Evolutionary conservation across 1,140 invertebrate genomes (phyloP).

Genomic region (Fopius arisanus): DNA sequence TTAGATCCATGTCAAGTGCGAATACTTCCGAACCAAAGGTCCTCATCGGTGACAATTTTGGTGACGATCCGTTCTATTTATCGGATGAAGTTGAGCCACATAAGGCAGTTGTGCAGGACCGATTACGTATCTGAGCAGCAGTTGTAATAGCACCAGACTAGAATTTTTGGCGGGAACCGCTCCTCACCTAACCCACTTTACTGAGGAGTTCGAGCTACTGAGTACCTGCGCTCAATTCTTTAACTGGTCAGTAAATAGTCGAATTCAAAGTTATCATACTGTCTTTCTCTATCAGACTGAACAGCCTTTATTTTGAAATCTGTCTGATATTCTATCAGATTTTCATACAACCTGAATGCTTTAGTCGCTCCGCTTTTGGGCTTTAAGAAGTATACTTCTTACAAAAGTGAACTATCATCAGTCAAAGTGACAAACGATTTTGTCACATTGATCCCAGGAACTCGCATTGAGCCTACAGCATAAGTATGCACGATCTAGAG

Average conservation of each 20-base stretch:
- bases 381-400: conserved; percentile 54
- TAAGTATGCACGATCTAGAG: conserved; percentile 51
- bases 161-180: background rate
- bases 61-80: background rate
- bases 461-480: conserved; percentile 49
- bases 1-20: background rate
- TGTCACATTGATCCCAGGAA: conserved; percentile 19
- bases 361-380: conserved; percentile 48
- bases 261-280: conserved; percentile 47
- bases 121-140: background rate
- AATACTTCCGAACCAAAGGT: background rate
- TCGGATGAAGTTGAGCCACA: background rate
- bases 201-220: conserved; percentile 48
- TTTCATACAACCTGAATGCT: conserved; percentile 47
- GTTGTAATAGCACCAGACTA: background rate
- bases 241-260: conserved; percentile 41
- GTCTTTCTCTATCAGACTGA: conserved; percentile 50
- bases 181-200: conserved; percentile 54
- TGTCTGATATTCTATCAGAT: conserved; percentile 49
- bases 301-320: conserved; percentile 43
- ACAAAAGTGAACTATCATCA: conserved; percentile 39
- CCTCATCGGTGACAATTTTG: background rate
- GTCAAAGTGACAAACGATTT: conserved; percentile 40
- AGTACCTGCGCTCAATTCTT: conserved; percentile 51
- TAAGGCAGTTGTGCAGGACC: background rate